These are phyloP conservation scores for Drosophila insularis DNA, from an alignment of 1,140 invertebrate genomes.

Conservation along the genomic window DNA sequence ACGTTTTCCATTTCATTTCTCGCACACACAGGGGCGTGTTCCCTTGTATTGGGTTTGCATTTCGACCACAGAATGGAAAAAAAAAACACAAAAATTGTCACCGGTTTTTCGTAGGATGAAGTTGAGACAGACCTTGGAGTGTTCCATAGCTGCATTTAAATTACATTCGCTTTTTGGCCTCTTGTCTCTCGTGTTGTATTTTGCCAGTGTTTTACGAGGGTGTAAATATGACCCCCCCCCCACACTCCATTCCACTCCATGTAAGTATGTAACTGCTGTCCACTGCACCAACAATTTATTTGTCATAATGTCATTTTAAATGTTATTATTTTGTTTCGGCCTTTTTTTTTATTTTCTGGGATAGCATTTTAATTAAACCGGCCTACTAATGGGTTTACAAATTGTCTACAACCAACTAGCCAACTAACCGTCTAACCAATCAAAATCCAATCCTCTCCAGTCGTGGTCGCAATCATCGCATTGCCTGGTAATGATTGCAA, in stretches of 20 bases:
- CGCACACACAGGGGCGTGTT: constrained; percentile 34
- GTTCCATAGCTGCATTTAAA: constrained; percentile 56
- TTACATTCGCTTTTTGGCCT: constrained; percentile 20
- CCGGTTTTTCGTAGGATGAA: constrained; percentile 21
- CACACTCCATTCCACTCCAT: neutral
- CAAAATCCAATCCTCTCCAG: constrained; percentile 59
- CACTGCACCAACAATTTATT: constrained; percentile 41
- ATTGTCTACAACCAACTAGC: constrained; percentile 43
- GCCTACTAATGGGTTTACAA: constrained; percentile 23
- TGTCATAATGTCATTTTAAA: constrained; percentile 68
- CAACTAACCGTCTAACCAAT: constrained; percentile 15
- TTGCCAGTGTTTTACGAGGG: constrained; percentile 48
- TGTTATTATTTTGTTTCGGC: constrained; percentile 23
- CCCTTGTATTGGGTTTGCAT: neutral
- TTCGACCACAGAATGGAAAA: constrained; percentile 2
- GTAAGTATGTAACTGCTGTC: neutral
- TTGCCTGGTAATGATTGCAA: constrained; percentile 76
- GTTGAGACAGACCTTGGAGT: constrained; percentile 53
- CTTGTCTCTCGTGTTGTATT: constrained; percentile 8
- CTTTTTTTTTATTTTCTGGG: neutral
- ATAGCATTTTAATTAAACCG: constrained; percentile 49
- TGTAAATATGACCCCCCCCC: constrained; percentile 44
- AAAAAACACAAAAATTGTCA: constrained; percentile 46
- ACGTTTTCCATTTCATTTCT: constrained; percentile 76
- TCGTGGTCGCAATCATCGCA: constrained; percentile 65